A percentile compares a stretch with the other conserved stretches of the same genome.
Conservation (phyloP, 1,140 invertebrate species). For the Drosophila eugracilis region DNA sequence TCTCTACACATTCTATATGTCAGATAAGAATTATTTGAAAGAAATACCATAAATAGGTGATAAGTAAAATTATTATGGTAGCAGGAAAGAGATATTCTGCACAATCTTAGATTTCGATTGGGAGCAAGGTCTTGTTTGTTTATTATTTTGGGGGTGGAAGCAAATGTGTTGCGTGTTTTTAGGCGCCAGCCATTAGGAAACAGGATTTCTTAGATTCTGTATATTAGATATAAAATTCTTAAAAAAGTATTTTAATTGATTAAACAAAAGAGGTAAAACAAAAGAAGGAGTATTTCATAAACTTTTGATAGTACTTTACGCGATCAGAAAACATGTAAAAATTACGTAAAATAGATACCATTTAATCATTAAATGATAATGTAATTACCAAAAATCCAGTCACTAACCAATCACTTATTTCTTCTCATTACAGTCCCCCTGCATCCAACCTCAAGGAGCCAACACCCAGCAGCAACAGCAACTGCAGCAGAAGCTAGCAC, state of each 20-base stretch:
- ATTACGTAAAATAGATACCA: too few relatives aligned
- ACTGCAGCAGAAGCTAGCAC: conserved; percentile 18
- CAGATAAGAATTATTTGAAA: conserved; percentile 29
- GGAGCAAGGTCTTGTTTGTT: conserved; percentile 40
- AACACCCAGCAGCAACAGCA: conserved; percentile 32
- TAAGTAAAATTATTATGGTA: conserved; percentile 29
- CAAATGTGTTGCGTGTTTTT: conserved; percentile 13
- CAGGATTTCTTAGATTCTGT: neutral
- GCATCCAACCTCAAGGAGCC: conserved; percentile 8
- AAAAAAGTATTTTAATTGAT: too few relatives aligned
- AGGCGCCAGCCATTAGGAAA: conserved; percentile 7
- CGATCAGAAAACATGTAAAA: too few relatives aligned
- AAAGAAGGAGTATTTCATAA: too few relatives aligned
- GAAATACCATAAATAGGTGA: conserved; percentile 38
- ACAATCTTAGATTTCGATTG: conserved; percentile 36
- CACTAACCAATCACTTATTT: neutral
- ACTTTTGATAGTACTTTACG: too few relatives aligned
- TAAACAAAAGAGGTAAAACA: too few relatives aligned
- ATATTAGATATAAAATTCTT: too few relatives aligned
- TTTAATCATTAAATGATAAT: too few relatives aligned
- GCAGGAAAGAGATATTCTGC: conserved; percentile 30
- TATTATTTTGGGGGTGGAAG: conserved; percentile 13
- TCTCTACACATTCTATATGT: conserved; percentile 1
- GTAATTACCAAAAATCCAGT: neutral
- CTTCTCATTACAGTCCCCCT: conserved; percentile 16